Base-by-base conservation (phyloP, 2,888 invertebrate species). In the Drosophila helvetica region DNA sequence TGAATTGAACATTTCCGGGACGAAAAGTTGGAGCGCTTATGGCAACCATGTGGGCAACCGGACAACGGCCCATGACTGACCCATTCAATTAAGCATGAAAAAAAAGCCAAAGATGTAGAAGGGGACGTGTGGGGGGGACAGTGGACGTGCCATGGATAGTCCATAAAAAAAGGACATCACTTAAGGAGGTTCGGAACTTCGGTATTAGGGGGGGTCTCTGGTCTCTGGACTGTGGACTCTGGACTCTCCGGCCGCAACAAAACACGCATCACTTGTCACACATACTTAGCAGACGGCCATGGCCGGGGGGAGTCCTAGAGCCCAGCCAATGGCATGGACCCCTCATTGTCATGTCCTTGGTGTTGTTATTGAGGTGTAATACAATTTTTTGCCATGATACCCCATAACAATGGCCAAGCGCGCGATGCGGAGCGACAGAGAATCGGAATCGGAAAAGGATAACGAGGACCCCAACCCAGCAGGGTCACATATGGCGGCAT, bases 41-140 rank as follows among this genome's bases (percentile, higher is more conserved):
- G 86, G 77, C 68, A 74, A 74, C 76, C 81, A 76, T 71, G 78
- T 79, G 81, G 72, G 53, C 59, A 56, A 67, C 72, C 74, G 79
- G 74, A 72, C 72, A 59, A 74, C 72, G 54, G 78, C 75, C 75
- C 86, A 65, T 80, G 89, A 90, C 88, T 90, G 91, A 91, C 91
- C 91, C 90, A 90, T 91, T 91, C 91, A 91, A 91, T 91, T 91
- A 91, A 91, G 91, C 91, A 86, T 90, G 89, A 90, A 90, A 79
- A 85, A 88, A 88, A 79, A 66, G 58, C 25, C 42, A n/a, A 62
- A 33, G 42, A 30, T 7, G 38, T 2, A 47, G 63, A 42, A 53
- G 42, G 22, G 42, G 22, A 18, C 43, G 33, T 5, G 12, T 33
- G 33, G 33, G 25, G 27, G 53, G n/a, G 55, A 15, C 27, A 19